Evolutionary conservation across 2,797 vertebrate species (phyloP).

Genomic region (Pipistrellus pygmaeus): DNA sequence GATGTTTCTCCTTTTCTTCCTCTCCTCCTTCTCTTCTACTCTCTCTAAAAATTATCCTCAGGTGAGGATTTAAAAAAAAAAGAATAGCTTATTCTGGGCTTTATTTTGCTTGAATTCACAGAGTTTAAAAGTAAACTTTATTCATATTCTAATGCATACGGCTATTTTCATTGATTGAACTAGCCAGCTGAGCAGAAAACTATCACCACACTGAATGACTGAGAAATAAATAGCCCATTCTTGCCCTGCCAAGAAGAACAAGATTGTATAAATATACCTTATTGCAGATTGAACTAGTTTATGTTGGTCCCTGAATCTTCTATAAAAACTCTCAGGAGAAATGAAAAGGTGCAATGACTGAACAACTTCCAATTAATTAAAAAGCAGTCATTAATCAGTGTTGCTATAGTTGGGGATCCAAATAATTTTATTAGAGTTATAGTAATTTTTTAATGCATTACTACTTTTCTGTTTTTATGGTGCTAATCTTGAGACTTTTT

Average conservation of each 20-base stretch:
- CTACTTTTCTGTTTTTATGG: slow-evolving; percentile 43
- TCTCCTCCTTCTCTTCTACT: too few relatives aligned
- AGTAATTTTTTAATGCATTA: slow-evolving; percentile 46
- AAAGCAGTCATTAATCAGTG: slow-evolving; percentile 69
- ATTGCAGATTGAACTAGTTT: neutral
- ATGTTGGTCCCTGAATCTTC: neutral
- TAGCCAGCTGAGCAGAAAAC: neutral
- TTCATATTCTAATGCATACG: slow-evolving; percentile 18
- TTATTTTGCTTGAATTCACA: slow-evolving; percentile 10
- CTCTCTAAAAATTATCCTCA: too few relatives aligned
- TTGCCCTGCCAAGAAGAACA: slow-evolving; percentile 36
- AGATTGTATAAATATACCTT: neutral
- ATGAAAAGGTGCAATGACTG: slow-evolving; percentile 53
- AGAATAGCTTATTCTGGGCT: neutral
- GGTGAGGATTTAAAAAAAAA: too few relatives aligned
- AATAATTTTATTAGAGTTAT: slow-evolving; percentile 62
- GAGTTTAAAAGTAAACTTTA: slow-evolving; percentile 50
- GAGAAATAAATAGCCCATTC: neutral
- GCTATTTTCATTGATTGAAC: slow-evolving; percentile 19
- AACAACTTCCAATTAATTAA: slow-evolving; percentile 74
- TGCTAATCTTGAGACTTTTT: slow-evolving; percentile 39
- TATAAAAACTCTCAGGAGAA: slow-evolving; percentile 42
- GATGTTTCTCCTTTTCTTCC: too few relatives aligned
- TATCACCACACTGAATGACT: slow-evolving; percentile 2
- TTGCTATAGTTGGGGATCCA: neutral